Percentiles rank a stretch among this genome's conserved stretches.
These are phyloP conservation scores for Drosophila serrata DNA, from an alignment of 1,140 invertebrate species.

Conservation along the genomic window DNA sequence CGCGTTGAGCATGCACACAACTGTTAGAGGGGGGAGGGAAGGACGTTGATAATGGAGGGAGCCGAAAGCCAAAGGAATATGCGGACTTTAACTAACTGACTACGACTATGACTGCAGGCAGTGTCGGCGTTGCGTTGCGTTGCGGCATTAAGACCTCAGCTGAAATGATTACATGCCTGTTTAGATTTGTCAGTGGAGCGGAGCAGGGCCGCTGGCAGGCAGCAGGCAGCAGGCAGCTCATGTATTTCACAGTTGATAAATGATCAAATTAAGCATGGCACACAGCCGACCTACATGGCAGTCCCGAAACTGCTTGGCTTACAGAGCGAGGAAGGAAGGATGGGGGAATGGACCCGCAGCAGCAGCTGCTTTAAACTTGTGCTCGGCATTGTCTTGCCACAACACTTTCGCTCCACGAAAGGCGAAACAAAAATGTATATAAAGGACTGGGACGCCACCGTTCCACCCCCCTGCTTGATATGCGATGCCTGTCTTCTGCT, in stretches of 20 bases:
- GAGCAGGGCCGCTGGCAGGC: constrained; percentile 26
- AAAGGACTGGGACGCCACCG: constrained; percentile 16
- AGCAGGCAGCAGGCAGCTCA: constrained; percentile 60
- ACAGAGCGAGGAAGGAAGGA: background rate
- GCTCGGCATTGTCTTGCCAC: constrained; percentile 60
- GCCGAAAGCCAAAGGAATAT: constrained; percentile 39
- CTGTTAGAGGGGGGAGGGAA: background rate
- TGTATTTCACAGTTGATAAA: constrained; percentile 82
- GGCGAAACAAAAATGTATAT: constrained; percentile 26
- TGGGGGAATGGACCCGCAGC: constrained; percentile 9
- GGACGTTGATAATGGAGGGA: constrained; percentile 8
- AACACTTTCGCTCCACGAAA: constrained; percentile 43
- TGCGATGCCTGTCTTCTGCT: constrained; percentile 65
- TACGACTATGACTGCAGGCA: constrained; percentile 56
- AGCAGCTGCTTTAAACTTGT: constrained; percentile 60
- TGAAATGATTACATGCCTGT: constrained; percentile 83
- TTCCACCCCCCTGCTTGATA: constrained; percentile 56
- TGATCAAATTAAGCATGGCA: constrained; percentile 79
- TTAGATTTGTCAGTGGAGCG: constrained; percentile 76
- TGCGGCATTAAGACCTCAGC: constrained; percentile 79
- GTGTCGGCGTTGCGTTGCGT: constrained; percentile 65
- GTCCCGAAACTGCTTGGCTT: constrained; percentile 8
- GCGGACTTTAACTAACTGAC: constrained; percentile 72
- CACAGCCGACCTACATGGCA: constrained; percentile 56
- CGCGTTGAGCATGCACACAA: constrained; percentile 36